Conservation (phyloP, 2,113 vertebrate genomes). For the Elachura formosa region DNA sequence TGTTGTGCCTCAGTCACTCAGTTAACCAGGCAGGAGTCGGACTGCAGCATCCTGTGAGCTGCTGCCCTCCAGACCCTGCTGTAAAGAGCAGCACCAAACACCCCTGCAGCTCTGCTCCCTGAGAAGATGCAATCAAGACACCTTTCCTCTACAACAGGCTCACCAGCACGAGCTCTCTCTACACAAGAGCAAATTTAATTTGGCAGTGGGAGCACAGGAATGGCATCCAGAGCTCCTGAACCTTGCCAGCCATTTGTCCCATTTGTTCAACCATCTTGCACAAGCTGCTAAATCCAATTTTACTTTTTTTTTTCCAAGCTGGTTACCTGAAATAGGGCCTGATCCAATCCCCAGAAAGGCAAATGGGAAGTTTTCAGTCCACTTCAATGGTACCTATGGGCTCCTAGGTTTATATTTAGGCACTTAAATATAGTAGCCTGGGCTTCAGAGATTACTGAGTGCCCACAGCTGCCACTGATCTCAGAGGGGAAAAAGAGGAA, state of each 20-base stretch:
- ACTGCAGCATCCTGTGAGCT: background rate
- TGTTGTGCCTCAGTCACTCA: background rate
- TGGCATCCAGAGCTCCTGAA: slow-evolving; percentile 49
- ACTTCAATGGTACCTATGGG: background rate
- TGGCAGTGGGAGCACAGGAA: background rate
- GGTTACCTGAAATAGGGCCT: slow-evolving; percentile 54
- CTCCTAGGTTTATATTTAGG: slow-evolving; percentile 12
- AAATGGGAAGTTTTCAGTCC: slow-evolving; percentile 43
- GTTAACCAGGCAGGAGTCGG: background rate
- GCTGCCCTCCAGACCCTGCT: background rate
- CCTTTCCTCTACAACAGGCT: background rate
- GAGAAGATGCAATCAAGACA: background rate
- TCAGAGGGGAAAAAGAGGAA: background rate
- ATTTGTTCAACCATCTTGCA: slow-evolving; percentile 45
- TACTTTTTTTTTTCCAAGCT: background rate
- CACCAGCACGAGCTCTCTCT: background rate
- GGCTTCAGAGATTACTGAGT: slow-evolving; percentile 30
- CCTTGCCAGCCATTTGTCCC: slow-evolving; percentile 50
- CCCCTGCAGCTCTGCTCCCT: background rate
- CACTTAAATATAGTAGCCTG: slow-evolving; percentile 30
- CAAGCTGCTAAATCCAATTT: background rate
- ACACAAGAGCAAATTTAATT: background rate
- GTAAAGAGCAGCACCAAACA: background rate
- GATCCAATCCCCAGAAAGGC: slow-evolving; percentile 10
- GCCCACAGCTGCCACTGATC: slow-evolving; percentile 43